Evolutionary conservation across 2,797 vertebrate genomes (phyloP).

Genomic region (Pyrrhura leucotis): DNA sequence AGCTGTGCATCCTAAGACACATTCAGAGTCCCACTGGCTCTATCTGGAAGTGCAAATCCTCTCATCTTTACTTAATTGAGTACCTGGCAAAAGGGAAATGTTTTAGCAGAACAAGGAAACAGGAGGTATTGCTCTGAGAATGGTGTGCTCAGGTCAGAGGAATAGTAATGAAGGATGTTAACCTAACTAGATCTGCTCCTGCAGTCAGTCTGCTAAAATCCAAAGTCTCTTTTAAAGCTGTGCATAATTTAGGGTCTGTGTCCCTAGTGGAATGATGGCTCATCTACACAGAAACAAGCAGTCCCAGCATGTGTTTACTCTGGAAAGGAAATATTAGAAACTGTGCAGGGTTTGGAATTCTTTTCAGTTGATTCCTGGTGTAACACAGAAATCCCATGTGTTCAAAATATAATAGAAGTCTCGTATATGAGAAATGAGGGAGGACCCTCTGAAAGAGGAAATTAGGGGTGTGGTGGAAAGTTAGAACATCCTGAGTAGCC

Average conservation of each 20-base stretch:
- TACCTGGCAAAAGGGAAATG: slow-evolving; percentile 49
- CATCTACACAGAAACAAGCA: not conserved
- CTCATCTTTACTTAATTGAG: slow-evolving; percentile 79
- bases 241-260: not conserved
- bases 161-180: not conserved
- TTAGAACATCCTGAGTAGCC: not conserved
- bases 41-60: slow-evolving; percentile 79
- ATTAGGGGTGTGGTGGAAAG: not conserved
- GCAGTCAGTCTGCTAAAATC: not conserved
- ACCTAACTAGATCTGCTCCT: not conserved
- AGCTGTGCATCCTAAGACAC: slow-evolving; percentile 77
- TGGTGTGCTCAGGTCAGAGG: not conserved
- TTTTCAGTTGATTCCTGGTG: not conserved
- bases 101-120: slow-evolving; percentile 33
- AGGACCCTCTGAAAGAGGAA: not conserved
- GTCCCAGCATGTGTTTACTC: not conserved
- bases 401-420: not conserved
- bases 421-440: not conserved
- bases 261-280: not conserved
- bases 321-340: not conserved
- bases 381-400: not conserved
- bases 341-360: fast-evolving
- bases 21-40: slow-evolving; percentile 75
- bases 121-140: slow-evolving; percentile 64
- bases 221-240: not conserved